Base-by-base conservation (phyloP, 1,140 invertebrate genomes). In the Drosophila littoralis region DNA sequence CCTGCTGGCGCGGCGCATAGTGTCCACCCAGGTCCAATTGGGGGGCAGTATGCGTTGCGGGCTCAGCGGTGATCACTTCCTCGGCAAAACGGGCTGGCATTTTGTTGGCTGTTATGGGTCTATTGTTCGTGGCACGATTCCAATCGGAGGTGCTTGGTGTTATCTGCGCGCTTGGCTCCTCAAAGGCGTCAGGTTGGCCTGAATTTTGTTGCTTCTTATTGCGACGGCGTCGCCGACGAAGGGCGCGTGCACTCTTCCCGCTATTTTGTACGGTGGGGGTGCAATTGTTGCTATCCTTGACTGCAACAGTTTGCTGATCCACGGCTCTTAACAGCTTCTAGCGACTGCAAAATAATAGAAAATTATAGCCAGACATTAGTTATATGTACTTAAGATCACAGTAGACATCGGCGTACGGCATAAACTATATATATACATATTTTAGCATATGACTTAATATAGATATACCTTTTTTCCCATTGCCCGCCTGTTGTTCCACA, bases 1-100 rank as follows among this genome's bases (percentile, higher is more conserved):
- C 38, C 43, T 84, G 69, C 55, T 83, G 73, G 52, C 75, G 78
- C 3, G 79, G 71, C 54, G 65, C 70, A 67, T 84, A 91, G 77
- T 80, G 78, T 48, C 90, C 75, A 64, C 79, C 80, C 75, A 90
- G 79, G 81, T 91, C 90, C 76, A 82, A 90, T 89, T 89, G 84
- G 76, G 86, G 77, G 73, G 79, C 83, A 74, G 73, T 70, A 68
- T 73, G 82, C 48, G 76, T 75, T 35, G 83, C 66, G 43, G 83
- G 77, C 55, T 79, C 85, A 43, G 90, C 85, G 55, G 84, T 88
- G 48, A 92, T 85, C 6, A 92, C 90, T 64, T 90, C 90, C 58
- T 92, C 91, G 64, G 79, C 90, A 42, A 92, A 92, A 69, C 92
- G 86, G 71, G 92, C 92, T 68, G 92, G 92, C 92, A 92, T 92